phyloP scores from a whole-genome alignment of 1,140 invertebrate species.

The Venustaconcha ellipsiformis region DNA sequence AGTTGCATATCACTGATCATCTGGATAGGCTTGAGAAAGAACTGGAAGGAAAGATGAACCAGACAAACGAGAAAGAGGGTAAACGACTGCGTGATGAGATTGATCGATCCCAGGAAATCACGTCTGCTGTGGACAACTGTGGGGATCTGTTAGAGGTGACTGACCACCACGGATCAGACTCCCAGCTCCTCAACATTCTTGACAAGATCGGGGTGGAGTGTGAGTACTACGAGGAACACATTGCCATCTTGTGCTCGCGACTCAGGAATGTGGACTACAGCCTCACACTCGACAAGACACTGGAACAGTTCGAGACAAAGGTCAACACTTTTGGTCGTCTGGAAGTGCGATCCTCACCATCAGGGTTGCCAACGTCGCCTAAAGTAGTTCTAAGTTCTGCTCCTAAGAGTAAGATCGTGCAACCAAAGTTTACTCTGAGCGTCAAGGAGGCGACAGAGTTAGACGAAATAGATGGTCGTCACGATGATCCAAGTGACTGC shows the following conservation, averaged over 20 bases:
- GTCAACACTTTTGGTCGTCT: conserved; percentile 25
- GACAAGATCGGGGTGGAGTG: conserved; percentile 25
- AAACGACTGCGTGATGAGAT: conserved; percentile 22
- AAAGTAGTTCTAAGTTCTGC: conserved; percentile 12
- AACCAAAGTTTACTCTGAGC: conserved; percentile 16
- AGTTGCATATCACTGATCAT: conserved; percentile 18
- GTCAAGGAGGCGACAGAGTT: conserved; percentile 17
- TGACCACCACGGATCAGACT: conserved; percentile 25
- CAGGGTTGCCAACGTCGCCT: conserved; percentile 18
- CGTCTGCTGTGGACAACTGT: conserved; percentile 17
- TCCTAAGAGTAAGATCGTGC: conserved; percentile 21
- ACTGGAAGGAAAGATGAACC: conserved; percentile 11
- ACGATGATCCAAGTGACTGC: conserved; percentile 22
- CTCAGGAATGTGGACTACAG: conserved; percentile 24
- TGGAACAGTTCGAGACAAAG: conserved; percentile 24
- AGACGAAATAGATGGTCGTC: conserved; percentile 23
- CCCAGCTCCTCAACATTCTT: conserved; percentile 18
- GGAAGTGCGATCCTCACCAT: conserved; percentile 15
- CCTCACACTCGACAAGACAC: conserved; percentile 21
- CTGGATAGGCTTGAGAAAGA: conserved; percentile 33
- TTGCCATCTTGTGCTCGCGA: conserved; percentile 19
- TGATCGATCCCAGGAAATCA: conserved; percentile 18
- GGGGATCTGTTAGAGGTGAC: conserved; percentile 8
- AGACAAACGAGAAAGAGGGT: conserved; percentile 21
- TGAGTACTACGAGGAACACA: conserved; percentile 32